Evolutionary conservation across 2,113 vertebrate genomes (phyloP).

Genomic region (Nothoprocta perdicaria): DNA sequence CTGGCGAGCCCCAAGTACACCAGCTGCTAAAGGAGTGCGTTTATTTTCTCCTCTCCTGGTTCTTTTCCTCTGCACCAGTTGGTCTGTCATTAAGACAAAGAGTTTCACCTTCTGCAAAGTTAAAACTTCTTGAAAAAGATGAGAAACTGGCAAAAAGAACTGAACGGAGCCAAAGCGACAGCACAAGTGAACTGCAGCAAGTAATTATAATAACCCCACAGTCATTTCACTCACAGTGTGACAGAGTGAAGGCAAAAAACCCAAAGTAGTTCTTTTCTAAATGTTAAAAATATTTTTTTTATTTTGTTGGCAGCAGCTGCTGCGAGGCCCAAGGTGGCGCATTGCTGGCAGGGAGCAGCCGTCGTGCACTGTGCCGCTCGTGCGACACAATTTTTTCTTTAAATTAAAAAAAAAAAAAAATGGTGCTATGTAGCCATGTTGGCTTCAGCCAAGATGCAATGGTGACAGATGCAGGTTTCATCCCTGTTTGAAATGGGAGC

Average conservation of each 20-base stretch:
- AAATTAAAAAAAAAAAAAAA: no score
- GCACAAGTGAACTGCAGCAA: constrained; percentile 25
- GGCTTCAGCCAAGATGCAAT: rapidly evolving
- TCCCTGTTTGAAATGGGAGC: background rate
- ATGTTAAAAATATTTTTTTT: background rate
- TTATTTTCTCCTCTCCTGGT: background rate
- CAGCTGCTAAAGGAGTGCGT: background rate
- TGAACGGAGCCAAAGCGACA: constrained; percentile 12
- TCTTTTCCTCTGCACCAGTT: background rate
- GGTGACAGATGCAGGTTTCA: background rate
- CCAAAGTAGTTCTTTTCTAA: background rate
- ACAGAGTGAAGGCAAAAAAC: constrained; percentile 23
- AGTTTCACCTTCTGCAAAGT: constrained; percentile 21
- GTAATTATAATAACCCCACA: constrained; percentile 38
- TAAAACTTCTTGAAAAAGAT: constrained; percentile 7
- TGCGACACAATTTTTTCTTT: background rate
- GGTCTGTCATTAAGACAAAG: background rate
- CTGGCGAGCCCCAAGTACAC: background rate
- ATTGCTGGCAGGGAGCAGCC: background rate
- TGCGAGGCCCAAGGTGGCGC: background rate
- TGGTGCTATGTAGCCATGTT: background rate
- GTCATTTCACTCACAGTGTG: constrained; percentile 50
- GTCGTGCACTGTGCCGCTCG: no score
- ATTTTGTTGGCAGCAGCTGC: background rate
- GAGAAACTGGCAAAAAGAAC: background rate